Evolutionary conservation across 2,797 vertebrate genomes (phyloP), one percentile per base, ranked within the genome.

Genomic region (Amphiprion clarkii): DNA sequence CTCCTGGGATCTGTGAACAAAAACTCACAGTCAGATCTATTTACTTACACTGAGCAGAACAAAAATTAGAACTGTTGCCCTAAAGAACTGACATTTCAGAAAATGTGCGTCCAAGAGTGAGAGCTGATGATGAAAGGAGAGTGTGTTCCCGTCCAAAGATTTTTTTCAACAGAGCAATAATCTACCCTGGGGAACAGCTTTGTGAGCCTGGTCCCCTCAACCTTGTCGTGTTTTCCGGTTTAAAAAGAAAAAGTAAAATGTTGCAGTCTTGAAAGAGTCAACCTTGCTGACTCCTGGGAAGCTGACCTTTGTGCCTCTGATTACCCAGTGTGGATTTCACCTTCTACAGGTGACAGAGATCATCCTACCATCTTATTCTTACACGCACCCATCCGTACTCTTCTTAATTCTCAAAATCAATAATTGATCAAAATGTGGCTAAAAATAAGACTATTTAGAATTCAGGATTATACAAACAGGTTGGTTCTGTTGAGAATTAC

Each of bases 21-120:
- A 94, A 93, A 90, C 91, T 91, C 92, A 92, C 92, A 89, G 89
- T 90, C 86, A 91, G 91, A 92, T 72, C 77, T 87, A 89, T 93
- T 89, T 92, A 90, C 89, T 94, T 90, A 92, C 85, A 90, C 89
- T 70, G 84, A 89, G 84, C 39, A 64, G 74, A 85, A 78, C 77
- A 87, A 90, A 90, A 91, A 87, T 87, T 90, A 87, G 83, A 89
- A 84, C 68, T 68, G 87, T 67, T 81, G 84, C 73, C 77, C 76
- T 75, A 79, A 88, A 92, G 78, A 91, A 84, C 74, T 94, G 93
- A 93, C 93, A 93, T 94, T 94, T 94, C n/a, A 82, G 82, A 85
- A 86, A 78, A 76, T 74, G 68, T 78, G 65, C 42, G 46, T 83
- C 84, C 67, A 87, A 77, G 87, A 89, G 86, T 63, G 81, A 85